A percentile compares a stretch with the other conserved stretches of the same genome.
These are phyloP conservation scores for Eucidaris tribuloides DNA, from an alignment of 35 echinoderm and acorn worm genomes.

Conservation along the genomic window DNA sequence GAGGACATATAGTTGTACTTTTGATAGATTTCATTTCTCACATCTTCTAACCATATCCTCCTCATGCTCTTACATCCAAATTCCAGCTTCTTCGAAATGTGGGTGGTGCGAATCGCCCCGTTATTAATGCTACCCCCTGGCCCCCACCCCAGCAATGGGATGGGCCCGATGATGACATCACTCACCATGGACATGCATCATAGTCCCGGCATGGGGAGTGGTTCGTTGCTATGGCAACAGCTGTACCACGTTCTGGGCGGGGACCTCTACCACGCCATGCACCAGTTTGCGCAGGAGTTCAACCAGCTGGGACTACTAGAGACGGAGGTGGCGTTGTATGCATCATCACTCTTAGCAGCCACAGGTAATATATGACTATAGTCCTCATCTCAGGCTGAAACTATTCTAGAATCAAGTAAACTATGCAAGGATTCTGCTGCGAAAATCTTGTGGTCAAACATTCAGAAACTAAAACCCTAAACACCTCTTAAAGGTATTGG, in stretches of 20 bases:
- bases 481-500: too few species aligned
- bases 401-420: too few species aligned
- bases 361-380: too few species aligned
- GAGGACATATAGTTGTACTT: too few species aligned
- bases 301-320: slow-evolving; percentile 82
- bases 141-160: slow-evolving; percentile 48
- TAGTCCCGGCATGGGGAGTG: slow-evolving; percentile 8
- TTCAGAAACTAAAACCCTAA: too few species aligned
- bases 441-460: too few species aligned
- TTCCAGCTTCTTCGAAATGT: slow-evolving; percentile 93
- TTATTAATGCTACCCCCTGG: slow-evolving; percentile 41
- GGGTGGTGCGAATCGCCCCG: slow-evolving; percentile 75
- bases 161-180: slow-evolving; percentile 43
- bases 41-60: too few species aligned
- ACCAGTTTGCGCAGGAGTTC: slow-evolving; percentile 78
- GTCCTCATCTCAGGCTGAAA: too few species aligned
- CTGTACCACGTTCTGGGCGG: slow-evolving; percentile 65
- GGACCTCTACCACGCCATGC: slow-evolving; percentile 79
- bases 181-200: slow-evolving; percentile 33
- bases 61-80: too few species aligned
- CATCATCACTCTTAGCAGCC: slow-evolving; percentile 52
- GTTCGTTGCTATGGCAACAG: slow-evolving; percentile 86
- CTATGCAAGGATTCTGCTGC: too few species aligned
- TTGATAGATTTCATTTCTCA: too few species aligned
- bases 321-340: slow-evolving; percentile 89